Conservation (phyloP, 2,888 invertebrate genomes). For the Lasioglossum vierecki region DNA sequence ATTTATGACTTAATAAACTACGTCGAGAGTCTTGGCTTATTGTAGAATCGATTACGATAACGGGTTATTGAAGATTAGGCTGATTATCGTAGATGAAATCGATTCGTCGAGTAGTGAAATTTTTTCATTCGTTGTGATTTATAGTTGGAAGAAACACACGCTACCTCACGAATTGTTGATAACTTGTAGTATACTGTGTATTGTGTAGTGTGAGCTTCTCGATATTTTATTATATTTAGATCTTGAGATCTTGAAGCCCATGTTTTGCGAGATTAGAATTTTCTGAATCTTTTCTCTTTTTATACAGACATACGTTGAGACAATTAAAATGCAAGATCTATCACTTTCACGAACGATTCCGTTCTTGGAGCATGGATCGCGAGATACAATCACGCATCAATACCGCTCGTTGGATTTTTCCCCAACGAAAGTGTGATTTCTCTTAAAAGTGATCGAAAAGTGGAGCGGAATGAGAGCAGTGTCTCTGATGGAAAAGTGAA, state of each 20-base stretch:
- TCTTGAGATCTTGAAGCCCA: too few relatives aligned
- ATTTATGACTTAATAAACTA: background rate
- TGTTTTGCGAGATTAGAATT: background rate
- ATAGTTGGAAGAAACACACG: too few relatives aligned
- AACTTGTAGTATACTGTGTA: too few relatives aligned
- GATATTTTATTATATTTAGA: too few relatives aligned
- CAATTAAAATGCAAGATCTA: background rate
- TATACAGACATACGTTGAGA: background rate
- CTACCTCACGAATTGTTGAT: too few relatives aligned
- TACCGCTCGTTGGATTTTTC: background rate
- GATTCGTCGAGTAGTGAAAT: too few relatives aligned
- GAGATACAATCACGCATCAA: background rate
- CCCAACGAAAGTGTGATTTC: constrained; percentile 3
- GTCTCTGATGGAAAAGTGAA: background rate
- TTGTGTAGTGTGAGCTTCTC: too few relatives aligned
- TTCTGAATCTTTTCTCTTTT: background rate
- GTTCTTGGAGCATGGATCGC: background rate
- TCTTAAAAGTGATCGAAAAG: constrained; percentile 1
- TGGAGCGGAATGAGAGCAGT: constrained; percentile 5
- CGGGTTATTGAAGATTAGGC: too few relatives aligned
- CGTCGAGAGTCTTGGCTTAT: background rate
- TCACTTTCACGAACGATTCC: background rate
- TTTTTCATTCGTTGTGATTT: too few relatives aligned
- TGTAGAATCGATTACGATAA: too few relatives aligned
- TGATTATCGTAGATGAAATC: too few relatives aligned